Evolutionary conservation across 23 tunicate genomes (phyloP).

Genomic region (Styela plicata): DNA sequence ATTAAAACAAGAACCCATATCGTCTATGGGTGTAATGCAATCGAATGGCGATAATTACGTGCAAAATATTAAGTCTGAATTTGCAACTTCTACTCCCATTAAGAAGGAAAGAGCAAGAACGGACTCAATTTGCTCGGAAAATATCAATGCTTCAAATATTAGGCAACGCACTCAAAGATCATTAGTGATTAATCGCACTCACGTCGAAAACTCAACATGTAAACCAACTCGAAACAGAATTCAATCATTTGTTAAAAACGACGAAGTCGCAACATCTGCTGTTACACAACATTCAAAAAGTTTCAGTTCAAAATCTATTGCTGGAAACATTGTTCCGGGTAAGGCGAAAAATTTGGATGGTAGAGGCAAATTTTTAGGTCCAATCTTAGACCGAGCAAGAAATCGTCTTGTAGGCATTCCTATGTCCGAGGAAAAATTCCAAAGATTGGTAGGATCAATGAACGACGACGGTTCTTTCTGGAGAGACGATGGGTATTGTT

Average conservation of each 20-base stretch:
- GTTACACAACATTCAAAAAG: too few species aligned
- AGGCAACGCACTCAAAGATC: too few species aligned
- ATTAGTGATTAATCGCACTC: too few species aligned
- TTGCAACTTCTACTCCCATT: not conserved
- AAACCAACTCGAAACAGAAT: not conserved
- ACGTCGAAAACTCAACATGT: too few species aligned
- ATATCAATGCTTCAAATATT: too few species aligned
- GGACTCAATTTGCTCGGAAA: not conserved
- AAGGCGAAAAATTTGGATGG: not conserved
- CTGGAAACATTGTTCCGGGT: too few species aligned
- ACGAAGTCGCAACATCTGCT: not conserved
- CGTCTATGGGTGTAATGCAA: not conserved
- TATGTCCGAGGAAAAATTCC: constrained; percentile 38
- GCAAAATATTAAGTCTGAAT: not conserved
- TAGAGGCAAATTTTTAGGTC: not conserved
- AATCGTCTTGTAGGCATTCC: constrained; percentile 45
- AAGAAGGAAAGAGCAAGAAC: not conserved
- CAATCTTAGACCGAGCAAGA: not conserved
- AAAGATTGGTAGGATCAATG: constrained; percentile 24
- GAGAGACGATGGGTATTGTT: constrained; percentile 63
- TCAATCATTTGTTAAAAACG: not conserved
- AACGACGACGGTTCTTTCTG: not conserved
- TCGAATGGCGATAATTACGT: not conserved
- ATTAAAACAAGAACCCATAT: not conserved
- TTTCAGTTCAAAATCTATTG: too few species aligned